Percentiles rank a stretch among this genome's conserved stretches.
Conservation (phyloP, 2,888 invertebrate species). For the Drosophila sordidula region DNA sequence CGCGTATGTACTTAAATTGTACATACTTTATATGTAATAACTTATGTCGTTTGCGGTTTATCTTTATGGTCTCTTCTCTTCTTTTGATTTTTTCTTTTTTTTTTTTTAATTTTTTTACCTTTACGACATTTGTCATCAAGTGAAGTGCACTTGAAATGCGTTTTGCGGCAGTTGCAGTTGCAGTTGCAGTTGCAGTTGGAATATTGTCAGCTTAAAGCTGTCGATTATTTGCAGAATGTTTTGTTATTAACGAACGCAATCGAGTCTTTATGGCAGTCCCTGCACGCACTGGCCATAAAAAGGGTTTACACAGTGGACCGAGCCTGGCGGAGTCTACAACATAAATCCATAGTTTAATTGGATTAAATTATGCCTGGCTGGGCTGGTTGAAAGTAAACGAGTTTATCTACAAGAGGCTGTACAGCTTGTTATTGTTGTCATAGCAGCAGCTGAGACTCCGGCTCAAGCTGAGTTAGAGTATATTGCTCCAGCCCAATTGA, state of each 20-base stretch:
- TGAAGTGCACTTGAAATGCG: constrained; percentile 69
- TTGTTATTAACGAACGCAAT: constrained; percentile 23
- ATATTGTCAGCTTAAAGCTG: constrained; percentile 50
- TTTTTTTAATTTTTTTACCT: constrained; percentile 41
- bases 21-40: constrained; percentile 47
- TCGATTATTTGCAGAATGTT: constrained; percentile 63
- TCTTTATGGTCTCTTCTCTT: constrained; percentile 33
- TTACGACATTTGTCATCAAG: constrained; percentile 55
- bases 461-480: constrained; percentile 1
- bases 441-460: constrained; percentile 24
- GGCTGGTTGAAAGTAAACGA: constrained; percentile 40
- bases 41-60: constrained; percentile 66
- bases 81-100: constrained; percentile 37
- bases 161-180: constrained; percentile 42
- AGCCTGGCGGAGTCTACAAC: constrained; percentile 9
- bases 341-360: constrained; percentile 76
- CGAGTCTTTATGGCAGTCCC: constrained; percentile 14
- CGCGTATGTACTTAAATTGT: constrained; percentile 6
- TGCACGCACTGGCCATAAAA: constrained; percentile 65
- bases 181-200: constrained; percentile 45
- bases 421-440: constrained; percentile 55
- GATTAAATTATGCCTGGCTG: constrained; percentile 76
- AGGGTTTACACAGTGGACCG: constrained; percentile 41
- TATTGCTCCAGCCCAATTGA: constrained; percentile 28
- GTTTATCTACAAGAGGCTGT: constrained; percentile 33